These are phyloP conservation scores for Muraenolepis orangiensis DNA, from an alignment of 2,797 vertebrate genomes.

Conservation along the genomic window DNA sequence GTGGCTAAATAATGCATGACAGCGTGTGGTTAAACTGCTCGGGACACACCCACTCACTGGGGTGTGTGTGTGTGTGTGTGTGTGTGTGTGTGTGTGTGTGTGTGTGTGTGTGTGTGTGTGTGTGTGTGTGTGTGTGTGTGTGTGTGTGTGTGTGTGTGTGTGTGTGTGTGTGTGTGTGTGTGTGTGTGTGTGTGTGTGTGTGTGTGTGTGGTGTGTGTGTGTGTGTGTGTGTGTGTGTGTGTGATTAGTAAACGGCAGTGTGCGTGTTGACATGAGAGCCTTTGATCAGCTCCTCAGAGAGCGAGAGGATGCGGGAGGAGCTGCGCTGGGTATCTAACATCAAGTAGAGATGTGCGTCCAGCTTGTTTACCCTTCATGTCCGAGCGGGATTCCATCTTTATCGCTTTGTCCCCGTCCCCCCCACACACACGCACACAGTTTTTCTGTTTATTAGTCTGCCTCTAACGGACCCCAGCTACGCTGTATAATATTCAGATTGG, in stretches of 20 bases:
- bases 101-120: slow-evolving; percentile 7
- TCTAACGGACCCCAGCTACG: background rate
- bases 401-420: no score
- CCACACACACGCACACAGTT: no score
- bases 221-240: slow-evolving; percentile 14
- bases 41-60: slow-evolving; percentile 46
- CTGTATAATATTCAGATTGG: background rate
- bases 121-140: slow-evolving; percentile 6
- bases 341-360: background rate
- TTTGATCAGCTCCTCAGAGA: background rate
- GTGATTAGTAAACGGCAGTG: background rate
- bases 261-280: background rate
- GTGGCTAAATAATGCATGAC: slow-evolving; percentile 68
- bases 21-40: slow-evolving; percentile 59
- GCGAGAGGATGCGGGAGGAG: no score
- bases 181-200: slow-evolving; percentile 8
- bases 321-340: background rate
- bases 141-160: slow-evolving; percentile 7
- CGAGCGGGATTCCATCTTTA: no score
- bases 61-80: slow-evolving; percentile 23
- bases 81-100: slow-evolving; percentile 3
- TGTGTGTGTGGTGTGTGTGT: background rate
- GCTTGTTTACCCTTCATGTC: background rate
- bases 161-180: slow-evolving; percentile 5
- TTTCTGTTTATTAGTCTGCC: background rate